Conservation (phyloP, 2,888 invertebrate genomes). For the Miltochrista miniata region DNA sequence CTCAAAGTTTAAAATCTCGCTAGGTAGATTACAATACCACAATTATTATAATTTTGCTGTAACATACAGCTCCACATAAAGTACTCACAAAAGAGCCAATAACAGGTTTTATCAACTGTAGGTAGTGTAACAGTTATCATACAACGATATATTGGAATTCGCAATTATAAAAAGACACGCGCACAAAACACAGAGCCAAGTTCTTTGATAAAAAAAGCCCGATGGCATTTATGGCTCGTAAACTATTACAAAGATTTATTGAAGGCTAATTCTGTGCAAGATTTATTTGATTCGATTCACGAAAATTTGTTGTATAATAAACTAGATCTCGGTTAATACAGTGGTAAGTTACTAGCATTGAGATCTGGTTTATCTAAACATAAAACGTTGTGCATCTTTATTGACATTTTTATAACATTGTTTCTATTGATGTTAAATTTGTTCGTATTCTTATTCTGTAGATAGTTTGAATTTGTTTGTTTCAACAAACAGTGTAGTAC, state of each 20-base stretch:
- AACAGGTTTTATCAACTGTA: conserved; percentile 2
- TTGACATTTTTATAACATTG: neutral
- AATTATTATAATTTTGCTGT: no score
- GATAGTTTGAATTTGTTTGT: no score
- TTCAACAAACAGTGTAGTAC: no score
- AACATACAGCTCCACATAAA: neutral
- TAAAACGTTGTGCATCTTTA: neutral
- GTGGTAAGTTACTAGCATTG: neutral
- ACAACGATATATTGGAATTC: conserved; percentile 1
- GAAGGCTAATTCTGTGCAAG: neutral
- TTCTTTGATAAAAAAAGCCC: neutral
- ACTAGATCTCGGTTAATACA: conserved; percentile 2
- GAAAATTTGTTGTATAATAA: neutral
- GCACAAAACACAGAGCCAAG: neutral
- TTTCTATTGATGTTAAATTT: neutral
- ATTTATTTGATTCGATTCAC: conserved; percentile 1
- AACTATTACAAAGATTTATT: neutral
- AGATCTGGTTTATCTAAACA: neutral
- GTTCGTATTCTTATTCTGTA: neutral
- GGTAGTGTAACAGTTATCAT: neutral
- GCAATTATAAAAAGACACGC: neutral
- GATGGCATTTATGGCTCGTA: neutral
- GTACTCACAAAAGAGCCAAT: neutral
- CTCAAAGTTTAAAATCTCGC: no score
- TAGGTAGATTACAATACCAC: no score